Evolutionary conservation across 2,888 invertebrate genomes (phyloP).

Genomic region (Cheilosia impressa): DNA sequence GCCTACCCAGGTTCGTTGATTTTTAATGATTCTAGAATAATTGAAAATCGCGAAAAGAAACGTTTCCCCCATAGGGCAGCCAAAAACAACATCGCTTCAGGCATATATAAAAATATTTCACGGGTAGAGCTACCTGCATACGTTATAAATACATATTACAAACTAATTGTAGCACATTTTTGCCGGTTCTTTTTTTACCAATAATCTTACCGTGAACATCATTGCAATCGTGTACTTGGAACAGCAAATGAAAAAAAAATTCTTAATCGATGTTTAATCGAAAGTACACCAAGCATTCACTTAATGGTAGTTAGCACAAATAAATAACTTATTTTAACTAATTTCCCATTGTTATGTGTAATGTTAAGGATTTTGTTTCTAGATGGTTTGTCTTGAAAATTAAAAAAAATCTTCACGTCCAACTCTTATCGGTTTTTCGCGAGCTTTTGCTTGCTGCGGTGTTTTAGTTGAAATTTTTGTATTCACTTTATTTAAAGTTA

Average conservation of each 20-base stretch:
- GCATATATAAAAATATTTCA: no score
- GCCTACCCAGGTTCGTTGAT: neutral
- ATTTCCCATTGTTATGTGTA: conserved; percentile 41
- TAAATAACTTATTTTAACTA: conserved; percentile 31
- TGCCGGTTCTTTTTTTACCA: conserved; percentile 57
- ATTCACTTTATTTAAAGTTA: conserved; percentile 51
- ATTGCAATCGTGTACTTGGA: conserved; percentile 79
- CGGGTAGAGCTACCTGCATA: conserved; percentile 1
- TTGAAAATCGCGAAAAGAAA: neutral
- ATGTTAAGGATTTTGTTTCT: conserved; percentile 12
- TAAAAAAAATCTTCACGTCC: conserved; percentile 47
- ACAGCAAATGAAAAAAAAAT: conserved; percentile 40
- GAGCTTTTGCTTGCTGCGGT: conserved; percentile 49
- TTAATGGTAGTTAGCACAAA: conserved; percentile 33
- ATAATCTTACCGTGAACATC: conserved; percentile 85
- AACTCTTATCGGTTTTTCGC: conserved; percentile 72
- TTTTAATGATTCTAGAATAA: no score
- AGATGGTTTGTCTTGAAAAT: conserved; percentile 27
- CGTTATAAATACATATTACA: conserved; percentile 7
- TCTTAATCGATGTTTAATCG: conserved; percentile 16
- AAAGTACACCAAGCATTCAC: conserved; percentile 35
- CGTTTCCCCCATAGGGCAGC: conserved; percentile 1
- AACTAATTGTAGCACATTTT: conserved; percentile 37
- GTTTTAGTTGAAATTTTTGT: conserved; percentile 17
- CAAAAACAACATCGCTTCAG: no score